Evolutionary conservation across 2,888 invertebrate species (phyloP), one percentile per base, ranked within the genome.

Genomic region (Campoplex nolae): DNA sequence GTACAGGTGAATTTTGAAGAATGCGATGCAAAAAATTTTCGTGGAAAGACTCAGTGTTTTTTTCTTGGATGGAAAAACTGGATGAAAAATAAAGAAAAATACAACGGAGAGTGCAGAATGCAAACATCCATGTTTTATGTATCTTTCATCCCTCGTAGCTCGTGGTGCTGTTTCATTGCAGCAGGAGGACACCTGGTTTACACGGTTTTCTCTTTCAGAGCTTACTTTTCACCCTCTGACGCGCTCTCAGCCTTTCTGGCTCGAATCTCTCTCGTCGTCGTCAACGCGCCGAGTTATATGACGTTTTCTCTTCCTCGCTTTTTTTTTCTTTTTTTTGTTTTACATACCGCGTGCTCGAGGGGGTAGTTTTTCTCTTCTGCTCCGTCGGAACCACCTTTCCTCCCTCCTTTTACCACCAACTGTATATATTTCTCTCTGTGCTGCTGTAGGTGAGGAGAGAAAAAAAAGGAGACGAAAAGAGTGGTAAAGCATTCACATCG

Each of bases 401-500:
- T 80, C 62, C 78, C 76, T 78, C 77, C 85, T 85, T 82, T 73
- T 85, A 84, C 79, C 82, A 54, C 58, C 78, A 68, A 51, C 42
- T 9, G 23, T 28, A 76, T n/a, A 73, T 67, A 79, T 75, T 78
- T 68, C 73, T 70, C 51, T 35, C 77, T 67, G 71, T 83, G 81
- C 65, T 56, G 71, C 58, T 62, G 58, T 58, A 76, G 82, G 35
- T 68, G 82, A 82, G 35, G 68, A 75, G 75, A 75, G 23, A 23
- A 23, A 23, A 23, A 48, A 78, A 68, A 76, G 48, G 38, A 58
- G 68, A 74, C 35, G 51, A 54, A 68, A 56, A 82, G 81, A 74
- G 58, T 56, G n/a, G 65, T 35, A 54, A 65, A 77, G 86, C 83
- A 83, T 87, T 87, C 85, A 83, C 84, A 87, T 87, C 84, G 84